A percentile compares a stretch with the other conserved stretches of the same genome.
phyloP scores from a whole-genome alignment of 2,113 vertebrate genomes.

The Strix uralensis region DNA sequence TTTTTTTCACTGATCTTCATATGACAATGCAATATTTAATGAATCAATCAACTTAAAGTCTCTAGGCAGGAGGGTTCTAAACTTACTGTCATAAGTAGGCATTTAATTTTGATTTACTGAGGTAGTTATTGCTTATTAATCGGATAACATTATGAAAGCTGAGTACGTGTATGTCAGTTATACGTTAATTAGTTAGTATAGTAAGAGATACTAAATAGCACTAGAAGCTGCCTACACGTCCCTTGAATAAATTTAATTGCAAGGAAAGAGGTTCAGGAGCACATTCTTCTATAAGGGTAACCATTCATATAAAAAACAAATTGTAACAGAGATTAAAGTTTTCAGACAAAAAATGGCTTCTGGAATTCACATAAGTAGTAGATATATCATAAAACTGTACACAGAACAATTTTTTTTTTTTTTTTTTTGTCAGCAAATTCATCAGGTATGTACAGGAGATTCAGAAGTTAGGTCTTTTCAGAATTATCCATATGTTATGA shows the following conservation, averaged over 20 bases:
- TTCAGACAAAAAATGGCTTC: neutral
- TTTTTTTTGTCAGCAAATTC: neutral
- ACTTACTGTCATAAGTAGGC: conserved; percentile 34
- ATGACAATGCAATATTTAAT: conserved; percentile 20
- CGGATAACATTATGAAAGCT: conserved; percentile 43
- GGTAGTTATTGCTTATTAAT: conserved; percentile 59
- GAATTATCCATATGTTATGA: neutral
- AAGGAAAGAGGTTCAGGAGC: conserved; percentile 1
- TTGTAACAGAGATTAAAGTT: neutral
- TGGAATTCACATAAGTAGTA: neutral
- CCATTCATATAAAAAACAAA: neutral
- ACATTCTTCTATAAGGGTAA: neutral
- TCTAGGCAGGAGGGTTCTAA: conserved; percentile 47
- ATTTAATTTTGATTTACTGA: conserved; percentile 72
- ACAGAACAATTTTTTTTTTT: neutral
- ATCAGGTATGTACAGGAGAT: neutral
- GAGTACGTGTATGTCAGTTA: conserved; percentile 28
- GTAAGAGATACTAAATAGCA: conserved; percentile 39
- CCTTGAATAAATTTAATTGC: conserved; percentile 28
- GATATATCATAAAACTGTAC: neutral
- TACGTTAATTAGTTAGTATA: conserved; percentile 62
- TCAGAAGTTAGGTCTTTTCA: neutral
- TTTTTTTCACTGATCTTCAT: neutral
- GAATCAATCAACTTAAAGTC: conserved; percentile 49
- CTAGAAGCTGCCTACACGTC: conserved; percentile 3